Percentiles rank a stretch among this genome's conserved stretches.
phyloP scores from a whole-genome alignment of 2,888 invertebrate genomes.

The Ametastegia equiseti region DNA sequence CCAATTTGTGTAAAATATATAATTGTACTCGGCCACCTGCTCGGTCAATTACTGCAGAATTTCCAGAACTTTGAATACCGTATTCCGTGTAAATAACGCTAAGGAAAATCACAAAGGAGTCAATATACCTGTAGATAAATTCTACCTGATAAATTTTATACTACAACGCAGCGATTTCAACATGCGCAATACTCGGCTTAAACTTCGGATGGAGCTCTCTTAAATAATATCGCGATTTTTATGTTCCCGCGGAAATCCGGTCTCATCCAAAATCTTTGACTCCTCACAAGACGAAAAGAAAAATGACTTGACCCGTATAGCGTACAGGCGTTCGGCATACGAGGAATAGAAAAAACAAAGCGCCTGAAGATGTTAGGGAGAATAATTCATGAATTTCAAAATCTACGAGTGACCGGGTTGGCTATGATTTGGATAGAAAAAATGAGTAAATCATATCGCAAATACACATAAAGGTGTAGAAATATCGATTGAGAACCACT shows the following conservation, averaged over 20 bases:
- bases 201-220: background rate
- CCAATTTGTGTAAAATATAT: conserved; percentile 24
- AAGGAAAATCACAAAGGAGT: conserved; percentile 13
- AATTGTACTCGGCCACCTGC: conserved; percentile 32
- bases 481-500: conserved; percentile 74
- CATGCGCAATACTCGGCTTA: background rate
- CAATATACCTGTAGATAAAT: background rate
- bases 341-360: background rate
- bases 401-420: background rate
- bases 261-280: conserved; percentile 18
- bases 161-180: background rate
- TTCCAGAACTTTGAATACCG: conserved; percentile 19
- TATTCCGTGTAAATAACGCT: background rate
- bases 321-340: background rate
- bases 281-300: background rate
- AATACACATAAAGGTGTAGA: conserved; percentile 16
- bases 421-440: background rate
- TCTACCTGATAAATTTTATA: background rate
- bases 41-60: background rate
- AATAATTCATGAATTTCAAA: background rate
- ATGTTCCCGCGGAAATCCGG: conserved; percentile 20
- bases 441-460: background rate
- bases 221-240: background rate
- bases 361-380: no score
- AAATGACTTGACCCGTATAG: background rate